A percentile compares a stretch with the other conserved stretches of the same genome.
Conservation (phyloP, 2,888 invertebrate genomes). For the Eristalinus aeneus region DNA sequence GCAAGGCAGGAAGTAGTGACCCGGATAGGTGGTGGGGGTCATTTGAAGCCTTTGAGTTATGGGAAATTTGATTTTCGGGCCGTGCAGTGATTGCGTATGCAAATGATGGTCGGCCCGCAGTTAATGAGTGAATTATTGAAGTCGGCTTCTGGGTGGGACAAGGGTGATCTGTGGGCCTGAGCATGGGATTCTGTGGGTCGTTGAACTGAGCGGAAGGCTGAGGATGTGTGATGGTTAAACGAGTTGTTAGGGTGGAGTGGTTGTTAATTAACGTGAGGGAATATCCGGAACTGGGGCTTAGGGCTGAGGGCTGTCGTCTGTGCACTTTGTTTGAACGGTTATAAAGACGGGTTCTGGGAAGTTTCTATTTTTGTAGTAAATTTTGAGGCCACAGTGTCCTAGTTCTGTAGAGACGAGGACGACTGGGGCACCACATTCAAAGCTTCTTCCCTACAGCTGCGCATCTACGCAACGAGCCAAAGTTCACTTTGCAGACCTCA, state of each 20-base stretch:
- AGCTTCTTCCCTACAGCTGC: too few relatives aligned
- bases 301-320: too few relatives aligned
- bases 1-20: conserved; percentile 56
- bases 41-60: conserved; percentile 32
- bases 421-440: too few relatives aligned
- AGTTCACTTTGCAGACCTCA: too few relatives aligned
- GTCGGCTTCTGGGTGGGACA: neutral
- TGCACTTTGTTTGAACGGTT: too few relatives aligned
- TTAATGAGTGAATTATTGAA: conserved; percentile 17
- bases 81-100: conserved; percentile 43
- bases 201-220: neutral
- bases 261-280: too few relatives aligned
- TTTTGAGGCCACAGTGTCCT: too few relatives aligned
- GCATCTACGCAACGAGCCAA: too few relatives aligned
- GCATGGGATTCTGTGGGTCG: neutral
- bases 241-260: neutral
- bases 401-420: too few relatives aligned
- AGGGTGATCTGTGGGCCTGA: neutral
- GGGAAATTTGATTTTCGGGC: conserved; percentile 35
- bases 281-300: too few relatives aligned
- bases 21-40: conserved; percentile 44
- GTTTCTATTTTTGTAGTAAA: too few relatives aligned
- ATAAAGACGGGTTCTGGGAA: too few relatives aligned
- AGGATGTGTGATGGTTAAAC: neutral
- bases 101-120: conserved; percentile 59